Base-by-base conservation (phyloP, 2,113 vertebrate genomes). In the Bombycilla garrulus region DNA sequence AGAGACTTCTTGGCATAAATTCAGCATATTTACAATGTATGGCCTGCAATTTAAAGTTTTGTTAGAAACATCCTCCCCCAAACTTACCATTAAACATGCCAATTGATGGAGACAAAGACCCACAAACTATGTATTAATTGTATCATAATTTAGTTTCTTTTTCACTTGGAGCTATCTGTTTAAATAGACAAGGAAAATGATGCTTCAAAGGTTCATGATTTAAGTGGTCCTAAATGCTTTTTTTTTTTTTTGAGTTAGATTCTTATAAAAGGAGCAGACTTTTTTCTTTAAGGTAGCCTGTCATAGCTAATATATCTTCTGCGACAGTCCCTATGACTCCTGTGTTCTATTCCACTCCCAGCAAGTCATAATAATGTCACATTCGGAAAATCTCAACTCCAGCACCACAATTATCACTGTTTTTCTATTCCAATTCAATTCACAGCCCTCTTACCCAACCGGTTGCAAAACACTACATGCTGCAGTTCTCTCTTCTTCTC, bases 301-400 rank as follows among this genome's bases (percentile, higher is more conserved):
- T 94, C 84, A 92, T 69, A 94, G 67, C 72, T 67, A 72, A 88
- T 70, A 92, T 66, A 92, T 87, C 71, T 95, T 92, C 86, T 76
- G 66, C 70, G 71, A 80, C 56, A 54, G 44, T 67, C 18, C 25
- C 40, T 88, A 28, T 2, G 6, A 83, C 19, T 95, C 19, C 36
- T 45, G 38, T 91, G 28, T 33, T 72, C 81, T 95, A 50, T 91
- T 94, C 86, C 0, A 40, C 88, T 95, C 81, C 89, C 64, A 83
- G 72, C 84, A 95, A 96, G 22, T 78, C 36, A 12, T 60, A 92
- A 96, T 92, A 90, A 64, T 65, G 73, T 94, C 84, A 90, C 83
- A 92, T 92, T 95, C 28, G 95, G 64, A 97, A 95, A 95, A 61
- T 50, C 28, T 97, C 93, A 96, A 72, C 65, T 87, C 51, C 40